Conservation (phyloP, 2,797 vertebrate species). For the Enteromius viviparus region DNA sequence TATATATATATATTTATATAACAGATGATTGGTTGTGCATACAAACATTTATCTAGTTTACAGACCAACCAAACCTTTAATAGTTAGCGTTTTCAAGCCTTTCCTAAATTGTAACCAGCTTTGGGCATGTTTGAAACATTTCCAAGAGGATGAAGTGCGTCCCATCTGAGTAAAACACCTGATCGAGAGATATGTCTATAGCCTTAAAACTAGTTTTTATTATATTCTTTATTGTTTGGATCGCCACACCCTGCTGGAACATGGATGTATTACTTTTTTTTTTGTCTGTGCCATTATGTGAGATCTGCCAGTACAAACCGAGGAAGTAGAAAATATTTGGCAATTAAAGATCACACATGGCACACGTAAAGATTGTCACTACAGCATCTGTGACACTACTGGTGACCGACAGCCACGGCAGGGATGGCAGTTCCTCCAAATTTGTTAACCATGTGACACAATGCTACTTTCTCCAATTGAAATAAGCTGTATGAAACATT, state of each 20-base stretch:
- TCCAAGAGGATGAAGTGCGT: background rate
- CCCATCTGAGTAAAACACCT: conserved; percentile 13
- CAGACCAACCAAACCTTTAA: conserved; percentile 28
- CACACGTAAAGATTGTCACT: conserved; percentile 69
- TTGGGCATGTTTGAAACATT: background rate
- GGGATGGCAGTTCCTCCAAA: conserved; percentile 40
- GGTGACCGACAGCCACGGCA: conserved; percentile 29
- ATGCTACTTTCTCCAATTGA: conserved; percentile 4
- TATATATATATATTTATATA: background rate
- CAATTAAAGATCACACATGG: conserved; percentile 73
- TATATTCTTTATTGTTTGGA: background rate
- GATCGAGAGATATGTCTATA: conserved; percentile 17
- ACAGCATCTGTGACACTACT: conserved; percentile 61
- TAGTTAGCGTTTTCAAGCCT: conserved; percentile 12
- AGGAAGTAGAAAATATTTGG: conserved; percentile 80
- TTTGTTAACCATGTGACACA: background rate
- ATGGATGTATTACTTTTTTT: background rate
- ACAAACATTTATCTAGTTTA: conserved; percentile 13
- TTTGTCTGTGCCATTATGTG: conserved; percentile 50
- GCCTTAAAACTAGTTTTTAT: conserved; percentile 1
- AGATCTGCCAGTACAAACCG: conserved; percentile 65
- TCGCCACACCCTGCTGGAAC: background rate
- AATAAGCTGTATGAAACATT: background rate
- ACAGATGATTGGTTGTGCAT: conserved; percentile 20
- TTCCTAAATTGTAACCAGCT: conserved; percentile 17